Evolutionary conservation across 2,113 vertebrate species (phyloP).

Genomic region (Pyrgilauda ruficollis): DNA sequence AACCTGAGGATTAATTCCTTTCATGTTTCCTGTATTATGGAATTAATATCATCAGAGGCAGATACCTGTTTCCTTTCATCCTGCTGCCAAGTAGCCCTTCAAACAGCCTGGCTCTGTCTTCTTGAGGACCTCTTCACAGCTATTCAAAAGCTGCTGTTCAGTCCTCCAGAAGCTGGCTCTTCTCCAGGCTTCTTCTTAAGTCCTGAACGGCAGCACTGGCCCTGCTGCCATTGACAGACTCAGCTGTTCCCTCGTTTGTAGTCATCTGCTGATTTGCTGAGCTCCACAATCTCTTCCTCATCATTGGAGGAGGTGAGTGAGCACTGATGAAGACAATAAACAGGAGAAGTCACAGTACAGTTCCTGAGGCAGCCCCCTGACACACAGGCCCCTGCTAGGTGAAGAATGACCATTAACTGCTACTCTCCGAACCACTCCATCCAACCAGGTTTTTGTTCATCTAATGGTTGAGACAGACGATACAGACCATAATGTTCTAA

Average conservation of each 20-base stretch:
- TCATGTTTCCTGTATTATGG: background rate
- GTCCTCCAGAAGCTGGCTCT: background rate
- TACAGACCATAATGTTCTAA: background rate
- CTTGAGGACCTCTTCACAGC: background rate
- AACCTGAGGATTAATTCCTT: constrained; percentile 2
- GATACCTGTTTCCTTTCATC: background rate
- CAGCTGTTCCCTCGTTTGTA: background rate
- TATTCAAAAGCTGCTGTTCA: background rate
- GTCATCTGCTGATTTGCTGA: background rate
- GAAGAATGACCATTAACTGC: background rate
- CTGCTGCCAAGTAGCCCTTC: background rate
- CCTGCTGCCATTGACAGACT: background rate
- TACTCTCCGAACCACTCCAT: background rate
- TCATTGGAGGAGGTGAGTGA: background rate
- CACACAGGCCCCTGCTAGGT: background rate
- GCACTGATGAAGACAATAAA: rapidly evolving
- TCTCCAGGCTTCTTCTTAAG: background rate
- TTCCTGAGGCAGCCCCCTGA: background rate
- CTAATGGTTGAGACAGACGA: background rate
- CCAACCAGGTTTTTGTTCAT: background rate
- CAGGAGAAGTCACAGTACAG: background rate
- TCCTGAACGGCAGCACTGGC: background rate
- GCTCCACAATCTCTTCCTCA: background rate
- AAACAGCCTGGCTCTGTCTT: background rate
- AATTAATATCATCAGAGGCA: background rate